phyloP scores from a whole-genome alignment of 1,140 invertebrate genomes.

The Bombus pascuorum region DNA sequence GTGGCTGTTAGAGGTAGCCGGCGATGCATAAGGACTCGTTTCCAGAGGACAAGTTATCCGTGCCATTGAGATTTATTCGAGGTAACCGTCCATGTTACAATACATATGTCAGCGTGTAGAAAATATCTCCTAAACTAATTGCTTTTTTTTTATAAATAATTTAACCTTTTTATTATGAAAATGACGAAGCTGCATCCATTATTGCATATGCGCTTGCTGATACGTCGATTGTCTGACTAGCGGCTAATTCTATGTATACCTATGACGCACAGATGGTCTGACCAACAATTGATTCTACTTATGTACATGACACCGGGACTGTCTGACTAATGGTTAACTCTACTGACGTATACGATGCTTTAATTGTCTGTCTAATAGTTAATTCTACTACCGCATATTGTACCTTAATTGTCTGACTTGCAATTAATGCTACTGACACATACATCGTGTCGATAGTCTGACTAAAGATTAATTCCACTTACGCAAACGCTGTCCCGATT shows the following conservation, averaged over 20 bases:
- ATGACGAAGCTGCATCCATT: too few species aligned
- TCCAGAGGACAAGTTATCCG: constrained; percentile 47
- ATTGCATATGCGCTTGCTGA: too few species aligned
- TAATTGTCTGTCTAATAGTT: neutral
- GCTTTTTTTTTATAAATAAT: neutral
- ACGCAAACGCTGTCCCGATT: neutral
- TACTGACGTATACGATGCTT: neutral
- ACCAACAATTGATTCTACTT: neutral
- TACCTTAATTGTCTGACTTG: neutral
- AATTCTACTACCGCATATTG: neutral
- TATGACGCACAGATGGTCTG: too few species aligned
- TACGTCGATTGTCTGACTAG: neutral
- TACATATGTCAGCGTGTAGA: too few species aligned
- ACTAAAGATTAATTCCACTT: neutral
- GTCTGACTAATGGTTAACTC: neutral
- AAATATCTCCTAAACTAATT: neutral
- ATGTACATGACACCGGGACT: neutral
- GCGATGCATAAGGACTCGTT: constrained; percentile 60
- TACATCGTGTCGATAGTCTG: neutral
- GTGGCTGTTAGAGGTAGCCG: constrained; percentile 63
- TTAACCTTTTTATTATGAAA: neutral
- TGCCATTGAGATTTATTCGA: constrained; percentile 58
- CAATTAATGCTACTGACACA: neutral
- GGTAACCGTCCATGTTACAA: neutral
- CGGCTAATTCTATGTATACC: neutral